Evolutionary conservation across 2,888 invertebrate genomes (phyloP).

Genomic region (Physocephala rufipes): DNA sequence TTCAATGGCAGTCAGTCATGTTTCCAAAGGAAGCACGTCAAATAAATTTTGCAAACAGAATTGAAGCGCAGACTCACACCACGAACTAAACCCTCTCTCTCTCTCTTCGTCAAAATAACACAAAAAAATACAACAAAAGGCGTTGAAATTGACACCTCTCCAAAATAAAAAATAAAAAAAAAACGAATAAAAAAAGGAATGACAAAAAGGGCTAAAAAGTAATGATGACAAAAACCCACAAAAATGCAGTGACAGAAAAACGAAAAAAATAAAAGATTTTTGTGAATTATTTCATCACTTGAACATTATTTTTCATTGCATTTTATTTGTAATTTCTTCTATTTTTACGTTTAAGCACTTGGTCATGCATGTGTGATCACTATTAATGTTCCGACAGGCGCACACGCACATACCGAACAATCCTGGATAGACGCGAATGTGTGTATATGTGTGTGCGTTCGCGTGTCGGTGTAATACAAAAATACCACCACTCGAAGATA

Average conservation of each 20-base stretch:
- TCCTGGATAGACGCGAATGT: neutral
- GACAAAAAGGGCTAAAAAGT: constrained; percentile 42
- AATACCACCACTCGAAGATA: constrained; percentile 53
- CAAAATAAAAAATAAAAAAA: constrained; percentile 51
- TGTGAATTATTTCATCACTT: constrained; percentile 41
- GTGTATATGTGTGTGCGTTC: too few species aligned
- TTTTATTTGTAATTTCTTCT: constrained; percentile 38
- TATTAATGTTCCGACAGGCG: neutral
- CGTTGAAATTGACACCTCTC: constrained; percentile 64
- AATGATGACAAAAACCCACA: too few species aligned
- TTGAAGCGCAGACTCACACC: constrained; percentile 20
- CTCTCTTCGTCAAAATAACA: too few species aligned
- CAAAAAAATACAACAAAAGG: constrained; percentile 52
- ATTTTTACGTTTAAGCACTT: too few species aligned
- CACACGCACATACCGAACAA: neutral
- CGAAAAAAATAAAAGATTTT: constrained; percentile 31
- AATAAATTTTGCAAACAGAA: constrained; percentile 43
- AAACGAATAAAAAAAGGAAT: constrained; percentile 42
- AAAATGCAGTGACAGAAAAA: neutral
- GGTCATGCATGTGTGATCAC: constrained; percentile 40
- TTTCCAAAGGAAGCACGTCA: constrained; percentile 43
- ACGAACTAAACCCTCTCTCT: constrained; percentile 37
- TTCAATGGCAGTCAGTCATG: neutral
- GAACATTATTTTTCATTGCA: constrained; percentile 36
- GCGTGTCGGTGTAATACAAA: too few species aligned